These are phyloP conservation scores for Melanchra persicariae DNA, from an alignment of 2,888 invertebrate genomes.

Conservation along the genomic window DNA sequence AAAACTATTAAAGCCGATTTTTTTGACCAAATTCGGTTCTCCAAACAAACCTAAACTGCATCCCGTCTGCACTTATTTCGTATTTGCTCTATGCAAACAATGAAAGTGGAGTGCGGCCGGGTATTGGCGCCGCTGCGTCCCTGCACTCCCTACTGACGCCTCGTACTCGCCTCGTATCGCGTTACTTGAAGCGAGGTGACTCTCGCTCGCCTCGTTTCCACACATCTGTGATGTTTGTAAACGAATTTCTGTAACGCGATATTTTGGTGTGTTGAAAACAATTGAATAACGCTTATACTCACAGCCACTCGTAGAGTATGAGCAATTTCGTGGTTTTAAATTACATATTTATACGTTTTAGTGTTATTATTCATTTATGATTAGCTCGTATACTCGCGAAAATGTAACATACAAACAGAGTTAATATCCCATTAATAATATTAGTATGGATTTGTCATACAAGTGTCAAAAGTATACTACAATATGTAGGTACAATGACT, in stretches of 20 bases:
- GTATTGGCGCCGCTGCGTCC: conserved; percentile 63
- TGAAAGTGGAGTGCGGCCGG: conserved; percentile 56
- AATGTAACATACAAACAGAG: not conserved
- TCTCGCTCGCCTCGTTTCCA: conserved; percentile 38
- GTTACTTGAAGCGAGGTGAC: conserved; percentile 56
- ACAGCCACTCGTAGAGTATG: not conserved
- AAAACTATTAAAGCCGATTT: too few species aligned
- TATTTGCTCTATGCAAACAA: conserved; percentile 58
- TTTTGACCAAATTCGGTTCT: not conserved
- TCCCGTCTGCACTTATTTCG: conserved; percentile 47
- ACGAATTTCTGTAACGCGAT: conserved; percentile 49
- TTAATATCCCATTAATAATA: not conserved
- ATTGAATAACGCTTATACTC: conserved; percentile 26
- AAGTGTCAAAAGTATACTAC: not conserved
- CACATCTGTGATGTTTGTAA: conserved; percentile 54
- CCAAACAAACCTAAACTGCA: conserved; percentile 17
- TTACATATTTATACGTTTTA: not conserved
- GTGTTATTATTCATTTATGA: not conserved
- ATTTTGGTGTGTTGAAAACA: conserved; percentile 30
- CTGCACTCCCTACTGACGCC: conserved; percentile 59
- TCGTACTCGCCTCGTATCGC: conserved; percentile 53
- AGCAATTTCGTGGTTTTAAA: not conserved
- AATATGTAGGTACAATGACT: too few species aligned
- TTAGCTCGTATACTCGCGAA: too few species aligned
- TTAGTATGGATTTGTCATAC: not conserved